Percentiles rank a stretch among this genome's conserved stretches.
phyloP scores from a whole-genome alignment of 2,113 vertebrate species.

The Phaethon lepturus region DNA sequence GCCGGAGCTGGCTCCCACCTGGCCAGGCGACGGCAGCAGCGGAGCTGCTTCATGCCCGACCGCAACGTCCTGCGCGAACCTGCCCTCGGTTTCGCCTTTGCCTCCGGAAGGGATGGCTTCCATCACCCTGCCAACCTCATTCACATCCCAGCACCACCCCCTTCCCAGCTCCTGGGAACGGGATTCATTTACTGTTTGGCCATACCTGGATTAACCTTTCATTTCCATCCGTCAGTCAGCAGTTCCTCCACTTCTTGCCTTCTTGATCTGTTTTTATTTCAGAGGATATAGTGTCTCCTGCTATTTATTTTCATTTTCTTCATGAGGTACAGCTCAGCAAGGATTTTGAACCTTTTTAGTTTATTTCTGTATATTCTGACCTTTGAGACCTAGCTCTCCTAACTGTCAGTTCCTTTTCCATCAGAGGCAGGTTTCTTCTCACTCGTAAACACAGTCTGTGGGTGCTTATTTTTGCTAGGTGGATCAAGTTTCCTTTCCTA shows the following conservation, averaged over 20 bases:
- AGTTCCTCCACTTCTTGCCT: not conserved
- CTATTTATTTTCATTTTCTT: not conserved
- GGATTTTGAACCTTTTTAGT: not conserved
- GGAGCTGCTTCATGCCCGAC: not conserved
- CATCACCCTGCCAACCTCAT: not conserved
- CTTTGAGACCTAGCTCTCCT: not conserved
- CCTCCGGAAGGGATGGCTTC: not conserved
- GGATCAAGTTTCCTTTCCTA: not conserved
- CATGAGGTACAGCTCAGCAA: not conserved
- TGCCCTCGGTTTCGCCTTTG: not conserved
- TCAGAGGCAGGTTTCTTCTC: not conserved
- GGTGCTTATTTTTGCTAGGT: not conserved
- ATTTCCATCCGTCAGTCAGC: not conserved
- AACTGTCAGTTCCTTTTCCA: not conserved
- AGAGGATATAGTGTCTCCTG: not conserved
- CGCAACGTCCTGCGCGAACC: rapidly evolving
- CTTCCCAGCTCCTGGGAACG: not conserved
- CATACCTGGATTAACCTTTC: not conserved
- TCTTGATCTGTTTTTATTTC: not conserved
- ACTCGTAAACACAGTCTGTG: not conserved
- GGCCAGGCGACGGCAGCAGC: not conserved
- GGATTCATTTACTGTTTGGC: not conserved
- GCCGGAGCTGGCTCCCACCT: not conserved
- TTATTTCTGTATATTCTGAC: conserved; percentile 19
- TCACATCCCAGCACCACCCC: not conserved